Evolutionary conservation across 1,140 invertebrate genomes (phyloP).

Genomic region (Caerostris darwini): DNA sequence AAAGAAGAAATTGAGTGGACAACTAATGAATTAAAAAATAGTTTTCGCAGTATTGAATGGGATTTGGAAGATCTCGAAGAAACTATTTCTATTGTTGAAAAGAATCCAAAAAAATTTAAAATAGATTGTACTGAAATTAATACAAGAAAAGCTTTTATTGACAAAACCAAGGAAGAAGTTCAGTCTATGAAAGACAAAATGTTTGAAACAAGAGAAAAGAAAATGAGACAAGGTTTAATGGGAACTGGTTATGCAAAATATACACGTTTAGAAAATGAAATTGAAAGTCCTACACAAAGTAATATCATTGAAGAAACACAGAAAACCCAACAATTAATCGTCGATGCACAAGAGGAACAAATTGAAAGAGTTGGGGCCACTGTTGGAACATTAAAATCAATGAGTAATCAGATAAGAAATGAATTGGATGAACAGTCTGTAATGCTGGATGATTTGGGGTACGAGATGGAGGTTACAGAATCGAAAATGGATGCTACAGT

Average conservation of each 20-base stretch:
- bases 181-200: slow-evolving; percentile 96
- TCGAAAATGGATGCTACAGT: slow-evolving; percentile 96
- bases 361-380: slow-evolving; percentile 93
- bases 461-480: slow-evolving; percentile 95
- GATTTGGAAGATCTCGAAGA: slow-evolving; percentile 97
- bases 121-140: slow-evolving; percentile 94
- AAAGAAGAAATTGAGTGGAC: slow-evolving; percentile 95
- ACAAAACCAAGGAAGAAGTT: slow-evolving; percentile 93
- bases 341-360: slow-evolving; percentile 93
- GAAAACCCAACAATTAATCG: slow-evolving; percentile 85
- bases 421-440: slow-evolving; percentile 96
- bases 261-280: slow-evolving; percentile 92
- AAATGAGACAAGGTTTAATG: slow-evolving; percentile 86
- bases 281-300: slow-evolving; percentile 89
- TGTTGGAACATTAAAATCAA: slow-evolving; percentile 93
- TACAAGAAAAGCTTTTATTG: slow-evolving; percentile 92
- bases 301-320: slow-evolving; percentile 83
- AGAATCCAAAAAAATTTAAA: slow-evolving; percentile 96
- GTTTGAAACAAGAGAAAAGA: slow-evolving; percentile 89
- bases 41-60: slow-evolving; percentile 96
- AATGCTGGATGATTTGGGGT: slow-evolving; percentile 97
- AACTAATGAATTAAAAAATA: slow-evolving; percentile 94
- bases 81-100: slow-evolving; percentile 97
- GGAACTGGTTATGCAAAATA: slow-evolving; percentile 87
- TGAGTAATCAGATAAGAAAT: slow-evolving; percentile 93